Evolutionary conservation across 2,113 vertebrate genomes (phyloP), one percentile per base, ranked within the genome.

Genomic region (Oceanites oceanicus): DNA sequence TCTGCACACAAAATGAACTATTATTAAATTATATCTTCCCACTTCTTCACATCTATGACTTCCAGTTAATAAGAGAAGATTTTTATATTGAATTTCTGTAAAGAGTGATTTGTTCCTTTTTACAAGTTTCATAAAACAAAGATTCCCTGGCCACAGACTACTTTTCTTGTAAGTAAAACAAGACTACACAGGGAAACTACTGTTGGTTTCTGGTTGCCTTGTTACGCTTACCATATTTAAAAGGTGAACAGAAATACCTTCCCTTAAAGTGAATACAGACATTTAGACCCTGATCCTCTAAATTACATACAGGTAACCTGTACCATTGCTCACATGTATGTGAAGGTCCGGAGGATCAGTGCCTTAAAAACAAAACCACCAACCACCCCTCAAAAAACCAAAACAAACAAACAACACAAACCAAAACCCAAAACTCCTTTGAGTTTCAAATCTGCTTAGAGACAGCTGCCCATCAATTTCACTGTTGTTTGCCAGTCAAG

Each of bases 1-100:
- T 96, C 96, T 61, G 83, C 68, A 90, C 92, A 94, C 88, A 77
- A 55, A 94, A 89, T 58, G 92, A 96, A 88, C 61, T 71, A 63
- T 81, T 92, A 88, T 77, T 94, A 71, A 97, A 86, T 94, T 91
- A 7, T 38, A 58, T 95, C 81, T 62, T 94, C 90, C 86, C 76
- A 61, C 92, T 94, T 49, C 55, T 84, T 73, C 91, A 83, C 62
- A 70, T 65, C 72, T 55, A 79, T 67, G 66, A 97, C 90, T 98
- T 98, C 98, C 98, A 98, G 98, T 98, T 98, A 98, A 90, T 87
- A 90, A 83, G 50, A 88, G 49, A 96, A 96, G 34, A 13, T 87
- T 75, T 96, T 94, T 50, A 63, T 78, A 92, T 38, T 47, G 3
- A 50, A 82, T 66, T 96, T 88, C 74, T 84, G 40, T 66, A 65